These are phyloP conservation scores for Frankliniella intonsa DNA, from an alignment of 2,888 invertebrate species.

Conservation along the genomic window DNA sequence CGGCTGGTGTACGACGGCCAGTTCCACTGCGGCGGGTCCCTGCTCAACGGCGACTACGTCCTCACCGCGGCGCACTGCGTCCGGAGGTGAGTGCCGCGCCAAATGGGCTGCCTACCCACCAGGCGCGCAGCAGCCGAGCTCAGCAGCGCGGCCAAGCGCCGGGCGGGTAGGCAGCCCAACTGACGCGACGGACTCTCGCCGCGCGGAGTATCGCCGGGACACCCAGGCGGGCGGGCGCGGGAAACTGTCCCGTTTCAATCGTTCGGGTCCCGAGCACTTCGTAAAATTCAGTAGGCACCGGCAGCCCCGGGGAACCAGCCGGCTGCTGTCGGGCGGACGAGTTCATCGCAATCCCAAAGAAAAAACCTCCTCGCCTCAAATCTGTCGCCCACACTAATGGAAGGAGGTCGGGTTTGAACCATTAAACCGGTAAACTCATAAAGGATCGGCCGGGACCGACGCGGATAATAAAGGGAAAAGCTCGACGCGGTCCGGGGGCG, in stretches of 20 bases:
- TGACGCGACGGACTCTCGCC: background rate
- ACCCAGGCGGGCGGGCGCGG: background rate
- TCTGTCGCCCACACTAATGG: background rate
- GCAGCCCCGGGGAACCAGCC: no score
- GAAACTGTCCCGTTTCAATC: background rate
- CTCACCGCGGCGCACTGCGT: conserved; percentile 85
- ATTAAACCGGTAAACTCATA: background rate
- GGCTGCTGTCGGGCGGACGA: no score
- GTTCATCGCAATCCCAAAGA: no score
- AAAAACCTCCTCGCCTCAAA: background rate
- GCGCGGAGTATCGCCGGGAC: background rate
- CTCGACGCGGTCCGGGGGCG: background rate
- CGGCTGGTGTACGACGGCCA: conserved; percentile 80
- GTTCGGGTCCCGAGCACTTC: no score
- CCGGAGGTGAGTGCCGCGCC: conserved; percentile 57
- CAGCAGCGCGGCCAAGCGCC: background rate
- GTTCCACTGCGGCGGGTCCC: conserved; percentile 82
- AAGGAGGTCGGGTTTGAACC: background rate
- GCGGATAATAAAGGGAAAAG: no score
- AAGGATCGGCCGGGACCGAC: no score
- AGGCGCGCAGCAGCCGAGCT: background rate
- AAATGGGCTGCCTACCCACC: background rate
- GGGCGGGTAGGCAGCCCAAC: background rate
- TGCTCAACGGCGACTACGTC: conserved; percentile 77
- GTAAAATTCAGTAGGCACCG: no score